Percentiles rank a stretch among this genome's conserved stretches.
Conservation (phyloP, 2,113 vertebrate species). For the Nibea albiflora region DNA sequence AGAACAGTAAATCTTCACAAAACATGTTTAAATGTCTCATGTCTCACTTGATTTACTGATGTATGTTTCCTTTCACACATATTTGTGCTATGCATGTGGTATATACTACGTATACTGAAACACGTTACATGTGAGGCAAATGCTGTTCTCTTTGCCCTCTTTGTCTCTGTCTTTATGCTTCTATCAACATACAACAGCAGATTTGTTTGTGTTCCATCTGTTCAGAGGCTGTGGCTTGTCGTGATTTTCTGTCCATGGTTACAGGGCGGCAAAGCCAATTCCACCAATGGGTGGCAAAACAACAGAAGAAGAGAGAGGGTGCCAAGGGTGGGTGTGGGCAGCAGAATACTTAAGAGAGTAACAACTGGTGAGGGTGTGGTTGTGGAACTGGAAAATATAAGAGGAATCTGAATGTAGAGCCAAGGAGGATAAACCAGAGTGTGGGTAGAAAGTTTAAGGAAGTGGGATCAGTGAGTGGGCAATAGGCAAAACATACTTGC, state of each 20-base stretch:
- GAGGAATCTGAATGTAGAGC: constrained; percentile 25
- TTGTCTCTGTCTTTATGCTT: constrained; percentile 23
- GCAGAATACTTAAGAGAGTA: constrained; percentile 15
- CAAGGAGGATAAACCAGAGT: constrained; percentile 4
- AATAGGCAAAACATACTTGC: neutral
- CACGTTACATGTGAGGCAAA: constrained; percentile 3
- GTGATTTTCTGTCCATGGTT: constrained; percentile 35
- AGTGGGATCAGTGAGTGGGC: neutral
- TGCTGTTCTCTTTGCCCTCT: constrained; percentile 8
- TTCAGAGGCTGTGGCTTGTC: constrained; percentile 44
- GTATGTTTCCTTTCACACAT: constrained; percentile 22
- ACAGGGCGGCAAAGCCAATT: constrained; percentile 21
- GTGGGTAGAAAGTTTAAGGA: constrained; percentile 18
- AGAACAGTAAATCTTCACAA: constrained; percentile 27
- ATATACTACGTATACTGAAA: neutral
- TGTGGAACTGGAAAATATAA: constrained; percentile 21
- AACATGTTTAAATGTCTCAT: constrained; percentile 37
- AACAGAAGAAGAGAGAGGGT: constrained; percentile 40
- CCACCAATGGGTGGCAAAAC: constrained; percentile 46
- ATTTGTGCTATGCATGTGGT: neutral
- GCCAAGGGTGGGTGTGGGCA: constrained; percentile 37
- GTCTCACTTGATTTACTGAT: constrained; percentile 26
- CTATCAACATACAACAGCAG: constrained; percentile 43
- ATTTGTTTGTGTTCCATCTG: constrained; percentile 66
- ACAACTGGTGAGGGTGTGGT: constrained; percentile 54